Evolutionary conservation across 2,888 invertebrate genomes (phyloP).

Genomic region (Pachydiplax longipennis): DNA sequence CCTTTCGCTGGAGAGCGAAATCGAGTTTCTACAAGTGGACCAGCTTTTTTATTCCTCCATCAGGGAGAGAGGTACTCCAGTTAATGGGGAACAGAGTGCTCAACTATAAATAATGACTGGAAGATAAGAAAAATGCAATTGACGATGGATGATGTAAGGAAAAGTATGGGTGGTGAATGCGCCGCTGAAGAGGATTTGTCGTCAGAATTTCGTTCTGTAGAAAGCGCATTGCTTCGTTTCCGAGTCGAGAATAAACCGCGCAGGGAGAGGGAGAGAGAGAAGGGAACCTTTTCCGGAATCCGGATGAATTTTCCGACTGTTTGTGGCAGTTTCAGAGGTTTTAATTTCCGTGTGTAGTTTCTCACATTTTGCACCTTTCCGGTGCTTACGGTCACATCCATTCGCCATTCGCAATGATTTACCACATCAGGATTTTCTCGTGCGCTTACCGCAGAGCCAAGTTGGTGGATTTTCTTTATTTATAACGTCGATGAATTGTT

Average conservation of each 20-base stretch:
- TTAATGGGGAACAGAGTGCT: background rate
- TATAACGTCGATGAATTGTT: too few relatives aligned
- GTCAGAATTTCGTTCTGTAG: background rate
- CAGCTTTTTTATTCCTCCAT: background rate
- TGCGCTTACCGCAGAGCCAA: too few relatives aligned
- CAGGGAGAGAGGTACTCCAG: background rate
- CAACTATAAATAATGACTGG: background rate
- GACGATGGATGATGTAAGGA: background rate
- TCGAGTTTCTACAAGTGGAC: background rate
- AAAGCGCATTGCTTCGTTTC: background rate
- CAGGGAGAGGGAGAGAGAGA: background rate
- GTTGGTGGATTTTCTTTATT: too few relatives aligned
- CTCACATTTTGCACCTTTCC: background rate
- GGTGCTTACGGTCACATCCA: background rate
- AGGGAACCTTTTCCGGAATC: background rate
- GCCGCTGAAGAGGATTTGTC: background rate
- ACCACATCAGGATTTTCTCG: too few relatives aligned
- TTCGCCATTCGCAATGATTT: too few relatives aligned
- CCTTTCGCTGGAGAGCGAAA: background rate
- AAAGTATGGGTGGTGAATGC: background rate
- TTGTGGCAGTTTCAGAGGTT: background rate
- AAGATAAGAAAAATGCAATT: background rate
- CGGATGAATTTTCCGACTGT: background rate
- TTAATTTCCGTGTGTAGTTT: background rate
- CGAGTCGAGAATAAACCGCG: background rate